Conservation (phyloP, 1,140 invertebrate genomes). For the Lepidurus packardi region DNA sequence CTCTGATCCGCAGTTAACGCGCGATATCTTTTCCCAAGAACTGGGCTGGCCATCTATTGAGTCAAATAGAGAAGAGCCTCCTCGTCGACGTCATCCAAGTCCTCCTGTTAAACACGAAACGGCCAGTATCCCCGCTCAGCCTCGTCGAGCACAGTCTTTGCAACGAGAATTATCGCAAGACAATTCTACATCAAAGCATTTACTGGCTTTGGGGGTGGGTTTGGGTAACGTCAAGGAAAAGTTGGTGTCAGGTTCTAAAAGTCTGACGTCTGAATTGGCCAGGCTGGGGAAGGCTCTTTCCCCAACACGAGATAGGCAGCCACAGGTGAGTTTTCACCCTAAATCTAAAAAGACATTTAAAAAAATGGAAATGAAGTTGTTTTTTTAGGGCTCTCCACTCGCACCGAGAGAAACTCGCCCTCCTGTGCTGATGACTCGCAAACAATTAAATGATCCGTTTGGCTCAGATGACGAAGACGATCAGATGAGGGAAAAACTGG, state of each 20-base stretch:
- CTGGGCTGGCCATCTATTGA: slow-evolving; percentile 43
- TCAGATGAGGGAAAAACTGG: background rate
- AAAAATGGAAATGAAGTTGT: slow-evolving; percentile 29
- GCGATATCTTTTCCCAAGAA: slow-evolving; percentile 63
- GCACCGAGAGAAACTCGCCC: slow-evolving; percentile 32
- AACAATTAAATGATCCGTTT: slow-evolving; percentile 82
- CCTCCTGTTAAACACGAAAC: background rate
- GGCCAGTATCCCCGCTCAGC: background rate
- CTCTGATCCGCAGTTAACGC: slow-evolving; percentile 51
- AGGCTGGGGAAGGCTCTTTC: slow-evolving; percentile 68
- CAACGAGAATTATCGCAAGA: background rate
- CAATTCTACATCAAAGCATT: background rate
- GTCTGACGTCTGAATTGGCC: slow-evolving; percentile 46
- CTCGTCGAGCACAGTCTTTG: background rate
- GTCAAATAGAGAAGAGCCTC: background rate
- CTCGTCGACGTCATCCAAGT: background rate
- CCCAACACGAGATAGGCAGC: slow-evolving; percentile 58
- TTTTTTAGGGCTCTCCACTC: background rate
- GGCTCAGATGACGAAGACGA: slow-evolving; percentile 80
- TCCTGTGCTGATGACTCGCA: slow-evolving; percentile 67
- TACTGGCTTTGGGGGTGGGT: background rate
- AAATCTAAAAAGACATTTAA: background rate
- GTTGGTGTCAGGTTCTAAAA: slow-evolving; percentile 66
- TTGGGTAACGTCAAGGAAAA: slow-evolving; percentile 56
- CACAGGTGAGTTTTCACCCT: slow-evolving; percentile 8